These are phyloP conservation scores for Gorsachius goisagi DNA, from an alignment of 2,113 vertebrate species.

Conservation along the genomic window DNA sequence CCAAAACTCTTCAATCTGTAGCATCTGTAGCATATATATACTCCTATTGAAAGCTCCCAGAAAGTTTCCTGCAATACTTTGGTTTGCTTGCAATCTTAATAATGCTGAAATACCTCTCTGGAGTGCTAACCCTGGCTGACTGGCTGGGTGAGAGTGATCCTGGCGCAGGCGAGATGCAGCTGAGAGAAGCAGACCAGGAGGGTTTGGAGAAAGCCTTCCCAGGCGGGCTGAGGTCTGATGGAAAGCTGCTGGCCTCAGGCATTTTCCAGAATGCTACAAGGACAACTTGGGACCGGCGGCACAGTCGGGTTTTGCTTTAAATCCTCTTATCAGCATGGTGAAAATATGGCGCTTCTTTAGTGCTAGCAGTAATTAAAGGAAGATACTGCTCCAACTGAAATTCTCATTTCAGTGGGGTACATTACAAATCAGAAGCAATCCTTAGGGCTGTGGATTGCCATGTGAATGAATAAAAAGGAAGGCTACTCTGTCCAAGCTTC, in stretches of 20 bases:
- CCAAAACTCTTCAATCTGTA: not conserved
- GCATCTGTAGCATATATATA: not conserved
- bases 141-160: not conserved
- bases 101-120: not conserved
- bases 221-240: rapidly evolving
- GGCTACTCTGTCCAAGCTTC: not conserved
- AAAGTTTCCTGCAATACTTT: not conserved
- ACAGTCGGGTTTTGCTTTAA: not conserved
- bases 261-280: not conserved
- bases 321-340: not conserved
- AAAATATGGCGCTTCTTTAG: not conserved
- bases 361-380: not conserved
- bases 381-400: not conserved
- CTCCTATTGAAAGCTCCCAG: not conserved
- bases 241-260: not conserved
- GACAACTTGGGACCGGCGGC: not conserved
- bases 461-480: conserved; percentile 38
- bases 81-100: not conserved
- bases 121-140: not conserved
- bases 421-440: not conserved
- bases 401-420: not conserved
- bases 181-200: not conserved
- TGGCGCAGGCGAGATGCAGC: not conserved
- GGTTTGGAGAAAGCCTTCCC: not conserved
- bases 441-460: not conserved